phyloP scores from a whole-genome alignment of 2,888 invertebrate genomes.

The Perizoma affinitatum region DNA sequence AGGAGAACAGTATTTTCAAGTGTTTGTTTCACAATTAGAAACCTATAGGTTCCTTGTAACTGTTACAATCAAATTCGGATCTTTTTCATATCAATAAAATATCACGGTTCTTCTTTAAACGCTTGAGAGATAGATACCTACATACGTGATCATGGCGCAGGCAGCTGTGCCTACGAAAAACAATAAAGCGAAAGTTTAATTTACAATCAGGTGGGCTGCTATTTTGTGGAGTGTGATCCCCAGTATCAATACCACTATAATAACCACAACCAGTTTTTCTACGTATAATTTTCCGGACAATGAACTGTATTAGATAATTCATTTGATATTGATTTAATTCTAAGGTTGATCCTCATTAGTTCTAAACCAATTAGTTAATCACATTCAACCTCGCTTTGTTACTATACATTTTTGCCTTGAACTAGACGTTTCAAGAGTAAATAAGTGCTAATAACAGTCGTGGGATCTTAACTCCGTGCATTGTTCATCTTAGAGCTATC shows the following conservation, averaged over 20 bases:
- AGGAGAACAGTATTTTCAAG: background rate
- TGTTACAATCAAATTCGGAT: no score
- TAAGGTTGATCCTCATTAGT: slow-evolving; percentile 18
- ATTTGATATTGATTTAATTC: slow-evolving; percentile 19
- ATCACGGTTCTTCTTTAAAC: no score
- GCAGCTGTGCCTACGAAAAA: no score
- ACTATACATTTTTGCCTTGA: slow-evolving; percentile 50
- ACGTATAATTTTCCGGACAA: slow-evolving; percentile 22
- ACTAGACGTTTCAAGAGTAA: slow-evolving; percentile 54
- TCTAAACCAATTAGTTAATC: slow-evolving; percentile 21
- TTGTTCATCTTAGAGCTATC: slow-evolving; percentile 47
- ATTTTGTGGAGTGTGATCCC: background rate
- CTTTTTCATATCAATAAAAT: no score
- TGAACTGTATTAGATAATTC: slow-evolving; percentile 28
- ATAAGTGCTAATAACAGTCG: slow-evolving; percentile 44
- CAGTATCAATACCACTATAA: slow-evolving; percentile 1
- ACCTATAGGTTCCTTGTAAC: no score
- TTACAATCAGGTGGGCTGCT: no score
- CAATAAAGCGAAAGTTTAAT: no score
- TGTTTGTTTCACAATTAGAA: no score
- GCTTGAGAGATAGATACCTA: no score
- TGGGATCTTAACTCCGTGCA: slow-evolving; percentile 50
- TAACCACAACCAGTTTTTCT: slow-evolving; percentile 21
- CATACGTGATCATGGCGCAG: no score
- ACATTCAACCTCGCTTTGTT: slow-evolving; percentile 25